phyloP scores from a whole-genome alignment of 2,113 vertebrate species.

The Tenrec ecaudatus region DNA sequence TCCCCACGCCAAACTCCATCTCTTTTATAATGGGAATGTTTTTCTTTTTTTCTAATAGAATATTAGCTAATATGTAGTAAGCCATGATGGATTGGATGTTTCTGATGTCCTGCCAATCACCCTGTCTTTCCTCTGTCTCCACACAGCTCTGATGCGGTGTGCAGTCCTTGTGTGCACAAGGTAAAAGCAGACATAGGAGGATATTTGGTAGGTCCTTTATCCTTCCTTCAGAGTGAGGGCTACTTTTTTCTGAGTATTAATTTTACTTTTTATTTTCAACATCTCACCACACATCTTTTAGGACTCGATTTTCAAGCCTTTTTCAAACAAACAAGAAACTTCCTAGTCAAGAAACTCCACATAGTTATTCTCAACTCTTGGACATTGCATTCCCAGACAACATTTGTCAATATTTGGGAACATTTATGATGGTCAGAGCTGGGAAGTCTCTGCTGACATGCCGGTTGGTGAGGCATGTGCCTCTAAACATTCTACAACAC shows the following conservation, averaged over 20 bases:
- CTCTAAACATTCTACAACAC: not conserved
- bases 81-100: not conserved
- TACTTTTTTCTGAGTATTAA: not conserved
- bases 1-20: not conserved
- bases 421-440: not conserved
- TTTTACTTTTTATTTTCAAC: slow-evolving; percentile 12
- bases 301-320: not conserved
- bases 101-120: not conserved
- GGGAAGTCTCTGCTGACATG: not conserved
- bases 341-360: not conserved
- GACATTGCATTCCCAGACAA: not conserved
- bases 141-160: no score
- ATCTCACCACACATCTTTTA: not conserved
- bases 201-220: not conserved
- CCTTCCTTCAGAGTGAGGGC: not conserved
- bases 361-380: not conserved
- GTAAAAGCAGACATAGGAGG: no score
- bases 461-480: not conserved
- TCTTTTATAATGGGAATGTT: not conserved
- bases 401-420: not conserved
- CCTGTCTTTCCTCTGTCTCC: not conserved
- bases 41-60: not conserved
- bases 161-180: no score
- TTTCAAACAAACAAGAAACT: not conserved
- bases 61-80: not conserved